phyloP scores from a whole-genome alignment of 2,113 vertebrate genomes.

The Oophaga pumilio region DNA sequence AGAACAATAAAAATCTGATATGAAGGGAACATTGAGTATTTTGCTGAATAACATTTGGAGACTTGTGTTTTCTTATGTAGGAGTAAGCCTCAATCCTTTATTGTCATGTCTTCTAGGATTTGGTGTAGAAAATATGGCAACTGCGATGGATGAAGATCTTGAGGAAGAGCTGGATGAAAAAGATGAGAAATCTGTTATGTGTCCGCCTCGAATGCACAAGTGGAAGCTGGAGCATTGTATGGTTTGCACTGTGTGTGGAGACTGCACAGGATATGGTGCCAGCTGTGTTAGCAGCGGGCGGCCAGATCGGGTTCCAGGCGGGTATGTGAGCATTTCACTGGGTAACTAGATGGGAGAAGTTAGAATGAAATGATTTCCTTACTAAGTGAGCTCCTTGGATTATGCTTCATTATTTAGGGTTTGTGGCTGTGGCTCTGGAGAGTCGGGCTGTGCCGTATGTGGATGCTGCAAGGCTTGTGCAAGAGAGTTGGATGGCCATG shows the following conservation, averaged over 20 bases:
- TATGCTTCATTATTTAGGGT: constrained; percentile 74
- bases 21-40: neutral
- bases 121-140: constrained; percentile 97
- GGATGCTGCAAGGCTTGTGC: constrained; percentile 98
- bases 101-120: constrained; percentile 74
- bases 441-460: constrained; percentile 95
- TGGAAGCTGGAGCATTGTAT: constrained; percentile 99
- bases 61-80: too few relatives aligned
- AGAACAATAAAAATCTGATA: neutral
- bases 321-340: constrained; percentile 73
- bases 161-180: constrained; percentile 97
- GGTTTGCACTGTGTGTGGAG: constrained; percentile 98
- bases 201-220: constrained; percentile 96
- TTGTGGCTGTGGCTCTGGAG: constrained; percentile 97
- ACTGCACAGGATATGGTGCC: constrained; percentile 96
- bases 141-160: constrained; percentile 98
- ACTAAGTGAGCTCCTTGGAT: neutral
- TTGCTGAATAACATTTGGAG: too few relatives aligned
- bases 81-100: neutral
- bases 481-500: constrained; percentile 94
- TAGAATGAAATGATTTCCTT: neutral
- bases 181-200: constrained; percentile 98
- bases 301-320: constrained; percentile 94
- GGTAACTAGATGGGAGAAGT: too few relatives aligned
- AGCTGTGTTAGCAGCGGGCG: constrained; percentile 97